Percentiles rank a stretch among this genome's conserved stretches.
These are phyloP conservation scores for Scartelaos histophorus DNA, from an alignment of 2,113 vertebrate species.

Conservation along the genomic window DNA sequence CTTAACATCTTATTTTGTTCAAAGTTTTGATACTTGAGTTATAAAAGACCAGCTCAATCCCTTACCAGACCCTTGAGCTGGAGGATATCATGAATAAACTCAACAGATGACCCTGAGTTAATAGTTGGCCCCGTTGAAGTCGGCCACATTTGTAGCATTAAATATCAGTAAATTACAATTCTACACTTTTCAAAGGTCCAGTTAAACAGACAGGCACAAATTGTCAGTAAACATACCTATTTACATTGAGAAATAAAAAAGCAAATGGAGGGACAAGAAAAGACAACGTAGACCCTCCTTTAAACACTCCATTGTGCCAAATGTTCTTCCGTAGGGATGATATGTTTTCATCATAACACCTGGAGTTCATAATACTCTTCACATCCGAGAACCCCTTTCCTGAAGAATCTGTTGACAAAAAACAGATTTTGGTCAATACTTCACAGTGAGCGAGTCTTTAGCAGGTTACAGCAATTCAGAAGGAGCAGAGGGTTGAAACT, in stretches of 20 bases:
- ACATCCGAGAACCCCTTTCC: conserved; percentile 96
- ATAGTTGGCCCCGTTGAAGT: conserved; percentile 66
- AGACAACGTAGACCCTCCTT: conserved; percentile 58
- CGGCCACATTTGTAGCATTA: conserved; percentile 62
- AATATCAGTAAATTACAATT: conserved; percentile 55
- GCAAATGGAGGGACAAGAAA: conserved; percentile 55
- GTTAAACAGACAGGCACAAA: conserved; percentile 76
- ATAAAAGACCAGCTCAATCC: conserved; percentile 49
- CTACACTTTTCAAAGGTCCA: conserved; percentile 65
- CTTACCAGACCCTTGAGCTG: conserved; percentile 56
- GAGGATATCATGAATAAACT: conserved; percentile 58
- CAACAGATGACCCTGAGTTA: conserved; percentile 75
- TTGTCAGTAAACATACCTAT: conserved; percentile 73
- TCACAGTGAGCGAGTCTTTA: background rate
- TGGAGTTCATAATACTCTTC: conserved; percentile 79
- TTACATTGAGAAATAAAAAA: conserved; percentile 59
- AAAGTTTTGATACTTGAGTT: conserved; percentile 50
- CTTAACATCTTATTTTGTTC: conserved; percentile 33
- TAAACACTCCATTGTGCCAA: conserved; percentile 75
- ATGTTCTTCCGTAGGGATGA: conserved; percentile 77
- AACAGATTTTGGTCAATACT: conserved; percentile 3
- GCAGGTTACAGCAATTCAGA: background rate
- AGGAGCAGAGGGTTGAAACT: background rate
- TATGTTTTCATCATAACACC: conserved; percentile 78
- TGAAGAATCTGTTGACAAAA: conserved; percentile 89